Evolutionary conservation across 1,140 invertebrate genomes (phyloP).

Genomic region (Brachionus paranguensis): DNA sequence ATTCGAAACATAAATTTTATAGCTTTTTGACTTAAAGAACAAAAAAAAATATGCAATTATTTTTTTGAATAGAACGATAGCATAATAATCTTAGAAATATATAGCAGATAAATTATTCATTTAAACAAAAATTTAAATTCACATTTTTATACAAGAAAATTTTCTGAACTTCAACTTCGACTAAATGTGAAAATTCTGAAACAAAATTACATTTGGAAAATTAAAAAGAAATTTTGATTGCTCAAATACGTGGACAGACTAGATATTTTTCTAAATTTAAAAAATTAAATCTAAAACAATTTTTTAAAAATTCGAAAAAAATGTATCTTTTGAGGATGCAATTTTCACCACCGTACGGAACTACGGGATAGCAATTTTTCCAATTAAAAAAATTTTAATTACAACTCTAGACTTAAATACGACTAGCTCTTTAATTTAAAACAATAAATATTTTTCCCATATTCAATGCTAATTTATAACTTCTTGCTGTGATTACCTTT

Average conservation of each 20-base stretch:
- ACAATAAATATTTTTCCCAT: background rate
- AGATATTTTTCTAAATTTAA: background rate
- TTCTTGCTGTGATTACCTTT: background rate
- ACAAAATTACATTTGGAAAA: background rate
- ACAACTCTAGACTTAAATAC: background rate
- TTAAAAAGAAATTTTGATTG: background rate
- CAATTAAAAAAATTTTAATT: background rate
- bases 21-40: background rate
- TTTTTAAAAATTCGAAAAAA: background rate
- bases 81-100: background rate
- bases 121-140: background rate
- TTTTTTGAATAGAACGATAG: background rate
- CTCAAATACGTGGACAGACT: background rate
- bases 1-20: constrained; percentile 2
- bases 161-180: background rate
- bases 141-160: background rate
- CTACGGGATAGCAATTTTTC: background rate
- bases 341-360: background rate
- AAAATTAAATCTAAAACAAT: background rate
- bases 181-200: background rate
- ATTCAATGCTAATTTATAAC: background rate
- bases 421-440: background rate
- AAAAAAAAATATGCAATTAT: background rate
- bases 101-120: background rate
- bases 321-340: background rate